Evolutionary conservation across 2,888 invertebrate genomes (phyloP).

Genomic region (Silvanus unidentatus): DNA sequence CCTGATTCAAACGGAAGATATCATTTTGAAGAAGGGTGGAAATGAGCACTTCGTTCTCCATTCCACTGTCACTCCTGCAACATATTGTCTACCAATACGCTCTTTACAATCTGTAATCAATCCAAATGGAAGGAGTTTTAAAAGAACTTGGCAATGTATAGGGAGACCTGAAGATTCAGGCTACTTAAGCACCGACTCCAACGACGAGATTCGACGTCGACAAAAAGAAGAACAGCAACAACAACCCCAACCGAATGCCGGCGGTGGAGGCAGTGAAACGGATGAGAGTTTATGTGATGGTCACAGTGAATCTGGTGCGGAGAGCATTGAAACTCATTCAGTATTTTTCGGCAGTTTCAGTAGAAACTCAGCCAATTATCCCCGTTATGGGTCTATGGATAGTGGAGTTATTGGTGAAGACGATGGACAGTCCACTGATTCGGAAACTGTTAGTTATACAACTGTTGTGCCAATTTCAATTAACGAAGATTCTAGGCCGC

Average conservation of each 20-base stretch:
- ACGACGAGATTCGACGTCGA: conserved; percentile 50
- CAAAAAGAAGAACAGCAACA: conserved; percentile 15
- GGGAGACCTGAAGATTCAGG: conserved; percentile 64
- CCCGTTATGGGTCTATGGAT: conserved; percentile 38
- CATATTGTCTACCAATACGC: conserved; percentile 10
- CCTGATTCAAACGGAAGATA: conserved; percentile 24
- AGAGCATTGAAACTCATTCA: conserved; percentile 81
- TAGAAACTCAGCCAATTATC: conserved; percentile 30
- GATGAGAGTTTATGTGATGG: conserved; percentile 77
- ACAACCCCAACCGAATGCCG: conserved; percentile 17
- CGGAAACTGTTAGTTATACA: conserved; percentile 48
- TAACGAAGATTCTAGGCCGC: not conserved
- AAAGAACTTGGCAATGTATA: conserved; percentile 27
- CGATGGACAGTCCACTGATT: conserved; percentile 43
- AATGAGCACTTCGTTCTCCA: conserved; percentile 38
- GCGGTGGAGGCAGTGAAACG: conserved; percentile 57
- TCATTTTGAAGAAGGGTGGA: conserved; percentile 32
- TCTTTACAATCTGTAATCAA: conserved; percentile 15
- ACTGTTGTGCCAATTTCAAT: conserved; percentile 32
- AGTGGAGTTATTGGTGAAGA: conserved; percentile 40
- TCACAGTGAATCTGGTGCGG: conserved; percentile 80
- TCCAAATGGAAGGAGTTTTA: conserved; percentile 1
- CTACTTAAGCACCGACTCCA: conserved; percentile 78
- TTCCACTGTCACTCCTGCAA: conserved; percentile 12
- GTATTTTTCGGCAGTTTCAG: conserved; percentile 75